Evolutionary conservation across 2,888 invertebrate species (phyloP).

Genomic region (Stenurella melanura): DNA sequence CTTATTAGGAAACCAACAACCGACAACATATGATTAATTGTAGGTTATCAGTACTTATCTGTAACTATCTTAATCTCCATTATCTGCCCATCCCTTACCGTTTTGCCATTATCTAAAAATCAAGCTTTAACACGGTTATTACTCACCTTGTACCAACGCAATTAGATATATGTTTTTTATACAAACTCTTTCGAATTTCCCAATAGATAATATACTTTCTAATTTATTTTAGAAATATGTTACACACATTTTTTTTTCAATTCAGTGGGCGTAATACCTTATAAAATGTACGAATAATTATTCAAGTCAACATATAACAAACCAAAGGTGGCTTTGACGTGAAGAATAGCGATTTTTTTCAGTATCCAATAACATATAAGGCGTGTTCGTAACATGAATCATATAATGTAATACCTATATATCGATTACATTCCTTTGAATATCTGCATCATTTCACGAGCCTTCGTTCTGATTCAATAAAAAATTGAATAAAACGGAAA

Average conservation of each 20-base stretch:
- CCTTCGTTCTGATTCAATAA: neutral
- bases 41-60: too few relatives aligned
- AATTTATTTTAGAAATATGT: neutral
- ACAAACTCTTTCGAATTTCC: neutral
- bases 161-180: neutral
- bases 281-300: neutral
- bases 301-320: neutral
- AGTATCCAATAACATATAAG: neutral
- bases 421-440: neutral
- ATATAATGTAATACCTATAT: neutral
- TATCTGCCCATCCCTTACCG: neutral
- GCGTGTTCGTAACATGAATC: neutral
- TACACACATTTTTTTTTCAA: neutral
- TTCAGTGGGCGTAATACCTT: neutral
- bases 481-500: too few relatives aligned
- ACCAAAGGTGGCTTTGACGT: neutral
- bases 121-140: neutral
- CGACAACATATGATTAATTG: too few relatives aligned
- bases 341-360: neutral
- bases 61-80: too few relatives aligned
- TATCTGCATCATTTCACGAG: neutral
- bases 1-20: too few relatives aligned
- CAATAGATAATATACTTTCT: neutral
- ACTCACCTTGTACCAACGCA: neutral
- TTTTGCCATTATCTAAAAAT: neutral